Base-by-base conservation (phyloP, 1,140 invertebrate species). In the Calephelis virginiensis region DNA sequence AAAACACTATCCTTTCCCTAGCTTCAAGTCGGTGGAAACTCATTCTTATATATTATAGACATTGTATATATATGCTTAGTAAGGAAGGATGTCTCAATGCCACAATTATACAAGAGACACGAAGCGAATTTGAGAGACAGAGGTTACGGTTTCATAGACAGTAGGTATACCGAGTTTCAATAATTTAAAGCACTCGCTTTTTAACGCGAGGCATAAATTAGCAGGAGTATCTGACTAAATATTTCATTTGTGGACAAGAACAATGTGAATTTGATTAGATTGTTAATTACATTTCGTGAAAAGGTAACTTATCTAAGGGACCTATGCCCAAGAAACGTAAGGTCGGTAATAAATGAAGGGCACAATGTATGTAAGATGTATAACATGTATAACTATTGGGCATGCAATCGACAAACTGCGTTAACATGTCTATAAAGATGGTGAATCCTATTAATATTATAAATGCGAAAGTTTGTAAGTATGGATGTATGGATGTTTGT, bases 121-220 rank as follows among this genome's bases (percentile, higher is more conserved):
- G 47, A 48, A 10, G n/a, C 47, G n/a, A 48, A 17, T 14, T 53
- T 53, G 49, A 53, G 49, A 53, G 8, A 17, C 49, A 53, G 49
- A 53, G 49, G 49, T 53, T 53, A 17, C 49, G 49, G 28, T 53
- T 14, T 53, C 13, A 53, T 53, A 53, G 49, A 53, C 49, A 17
- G 13, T 53, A 28, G 14, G 13, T 53, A 53, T 53, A 53, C 14
- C 49, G 14, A 17, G 49, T 53, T 53, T 9, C 49, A 8, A 53
- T 53, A 53, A 17, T 53, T 13, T 53, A 9, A 53, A 53, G 13
- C 49, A 53, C 49, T 53, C 49, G 8, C 14, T 53, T 53, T 17
- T 28, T 53, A 53, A 53, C 13, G 49, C 49, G 49, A 53, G 14
- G 14, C 49, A 53, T 53, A 53, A 53, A 53, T 53, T 14, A 53